Evolutionary conservation across 1,140 invertebrate species (phyloP).

Genomic region (Pantala flavescens): DNA sequence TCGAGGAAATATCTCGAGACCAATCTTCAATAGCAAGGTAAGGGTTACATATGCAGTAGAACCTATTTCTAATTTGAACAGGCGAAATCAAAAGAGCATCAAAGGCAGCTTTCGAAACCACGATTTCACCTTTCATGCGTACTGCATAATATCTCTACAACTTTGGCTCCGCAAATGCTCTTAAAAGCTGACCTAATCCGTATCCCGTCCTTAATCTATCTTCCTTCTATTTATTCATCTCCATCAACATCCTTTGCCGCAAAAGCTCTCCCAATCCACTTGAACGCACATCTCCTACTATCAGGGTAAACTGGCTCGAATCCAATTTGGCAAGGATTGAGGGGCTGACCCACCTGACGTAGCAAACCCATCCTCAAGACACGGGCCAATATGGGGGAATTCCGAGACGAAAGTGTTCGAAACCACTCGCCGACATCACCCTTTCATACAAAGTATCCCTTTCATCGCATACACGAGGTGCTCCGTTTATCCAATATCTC

Average conservation of each 20-base stretch:
- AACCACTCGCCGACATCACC: background rate
- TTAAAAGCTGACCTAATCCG: background rate
- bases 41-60: too few species aligned
- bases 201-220: background rate
- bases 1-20: too few species aligned
- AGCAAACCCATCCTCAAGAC: background rate
- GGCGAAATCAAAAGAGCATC: too few species aligned
- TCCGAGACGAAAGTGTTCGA: background rate
- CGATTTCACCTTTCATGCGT: too few species aligned
- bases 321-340: background rate
- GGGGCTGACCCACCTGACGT: background rate
- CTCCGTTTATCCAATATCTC: too few species aligned
- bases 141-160: too few species aligned
- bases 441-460: too few species aligned
- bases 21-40: too few species aligned
- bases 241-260: background rate
- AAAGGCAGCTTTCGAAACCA: too few species aligned
- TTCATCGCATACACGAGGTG: too few species aligned
- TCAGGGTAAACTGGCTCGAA: background rate
- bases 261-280: conserved; percentile 5
- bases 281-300: background rate
- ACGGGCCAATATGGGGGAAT: background rate
- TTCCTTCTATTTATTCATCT: background rate
- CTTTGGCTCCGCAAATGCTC: too few species aligned
- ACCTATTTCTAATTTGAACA: too few species aligned